phyloP scores from a whole-genome alignment of 2,888 invertebrate genomes.

The Pollenia amentaria region DNA sequence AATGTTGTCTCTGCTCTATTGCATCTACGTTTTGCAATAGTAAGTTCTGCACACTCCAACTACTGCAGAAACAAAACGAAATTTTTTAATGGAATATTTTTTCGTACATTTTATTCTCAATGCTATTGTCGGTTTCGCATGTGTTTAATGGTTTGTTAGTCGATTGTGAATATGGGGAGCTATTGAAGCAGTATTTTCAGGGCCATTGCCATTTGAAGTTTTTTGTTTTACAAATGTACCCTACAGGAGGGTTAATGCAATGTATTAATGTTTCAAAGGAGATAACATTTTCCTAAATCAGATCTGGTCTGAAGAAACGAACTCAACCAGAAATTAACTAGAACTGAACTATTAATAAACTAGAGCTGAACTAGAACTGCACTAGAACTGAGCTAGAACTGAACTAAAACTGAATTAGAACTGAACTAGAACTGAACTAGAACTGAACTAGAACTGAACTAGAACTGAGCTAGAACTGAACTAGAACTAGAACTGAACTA shows the following conservation, averaged over 20 bases:
- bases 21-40: slow-evolving; percentile 46
- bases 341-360: too few species aligned
- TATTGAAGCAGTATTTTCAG: slow-evolving; percentile 74
- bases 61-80: slow-evolving; percentile 20
- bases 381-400: too few species aligned
- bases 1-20: slow-evolving; percentile 65
- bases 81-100: slow-evolving; percentile 46
- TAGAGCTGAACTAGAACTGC: too few species aligned
- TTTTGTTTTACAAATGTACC: slow-evolving; percentile 26
- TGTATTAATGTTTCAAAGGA: neutral
- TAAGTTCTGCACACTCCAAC: slow-evolving; percentile 47
- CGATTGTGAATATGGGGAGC: slow-evolving; percentile 39
- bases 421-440: too few species aligned
- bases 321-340: too few species aligned
- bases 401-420: too few species aligned
- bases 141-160: slow-evolving; percentile 52
- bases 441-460: too few species aligned
- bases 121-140: slow-evolving; percentile 47
- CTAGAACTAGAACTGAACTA: too few species aligned
- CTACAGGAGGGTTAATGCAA: slow-evolving; percentile 6
- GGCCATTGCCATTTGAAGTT: slow-evolving; percentile 75
- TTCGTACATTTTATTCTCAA: slow-evolving; percentile 11
- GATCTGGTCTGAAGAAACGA: too few species aligned
- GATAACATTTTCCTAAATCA: neutral
- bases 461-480: too few species aligned